phyloP scores from a whole-genome alignment of 2,888 invertebrate genomes.

The Pasiphila rectangulata region DNA sequence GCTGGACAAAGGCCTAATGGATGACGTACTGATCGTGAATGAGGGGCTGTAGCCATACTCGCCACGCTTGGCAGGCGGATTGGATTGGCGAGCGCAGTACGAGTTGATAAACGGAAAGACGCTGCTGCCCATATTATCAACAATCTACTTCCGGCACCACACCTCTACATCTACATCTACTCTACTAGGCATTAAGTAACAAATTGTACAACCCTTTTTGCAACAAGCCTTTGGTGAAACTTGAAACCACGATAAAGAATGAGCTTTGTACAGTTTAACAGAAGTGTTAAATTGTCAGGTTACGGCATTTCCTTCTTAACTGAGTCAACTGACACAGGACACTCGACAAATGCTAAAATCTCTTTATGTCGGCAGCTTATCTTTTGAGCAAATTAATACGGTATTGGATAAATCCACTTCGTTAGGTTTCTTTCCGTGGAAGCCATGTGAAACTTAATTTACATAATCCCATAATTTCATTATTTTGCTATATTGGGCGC shows the following conservation, averaged over 20 bases:
- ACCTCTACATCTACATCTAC: no score
- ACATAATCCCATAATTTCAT: slow-evolving; percentile 16
- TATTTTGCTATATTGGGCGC: neutral
- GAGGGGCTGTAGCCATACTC: no score
- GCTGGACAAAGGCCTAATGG: no score
- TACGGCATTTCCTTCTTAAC: slow-evolving; percentile 18
- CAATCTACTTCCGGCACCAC: no score
- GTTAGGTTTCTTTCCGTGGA: slow-evolving; percentile 26
- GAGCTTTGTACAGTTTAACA: neutral
- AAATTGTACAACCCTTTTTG: neutral
- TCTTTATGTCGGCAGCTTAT: slow-evolving; percentile 24
- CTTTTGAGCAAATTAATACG: slow-evolving; percentile 24
- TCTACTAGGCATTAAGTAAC: no score
- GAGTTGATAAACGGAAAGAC: no score
- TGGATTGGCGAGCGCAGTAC: no score
- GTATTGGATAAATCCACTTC: slow-evolving; percentile 22
- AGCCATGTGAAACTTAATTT: slow-evolving; percentile 18
- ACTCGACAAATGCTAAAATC: slow-evolving; percentile 30
- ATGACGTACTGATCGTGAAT: no score
- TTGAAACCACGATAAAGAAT: slow-evolving; percentile 5
- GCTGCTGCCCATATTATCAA: no score
- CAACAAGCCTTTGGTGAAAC: slow-evolving; percentile 2
- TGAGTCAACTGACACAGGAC: slow-evolving; percentile 11
- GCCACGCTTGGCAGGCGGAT: no score
- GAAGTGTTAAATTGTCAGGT: neutral